Percentiles rank a stretch among this genome's conserved stretches.
Conservation (phyloP, 2,797 vertebrate genomes). For the Danio jaintianensis region DNA sequence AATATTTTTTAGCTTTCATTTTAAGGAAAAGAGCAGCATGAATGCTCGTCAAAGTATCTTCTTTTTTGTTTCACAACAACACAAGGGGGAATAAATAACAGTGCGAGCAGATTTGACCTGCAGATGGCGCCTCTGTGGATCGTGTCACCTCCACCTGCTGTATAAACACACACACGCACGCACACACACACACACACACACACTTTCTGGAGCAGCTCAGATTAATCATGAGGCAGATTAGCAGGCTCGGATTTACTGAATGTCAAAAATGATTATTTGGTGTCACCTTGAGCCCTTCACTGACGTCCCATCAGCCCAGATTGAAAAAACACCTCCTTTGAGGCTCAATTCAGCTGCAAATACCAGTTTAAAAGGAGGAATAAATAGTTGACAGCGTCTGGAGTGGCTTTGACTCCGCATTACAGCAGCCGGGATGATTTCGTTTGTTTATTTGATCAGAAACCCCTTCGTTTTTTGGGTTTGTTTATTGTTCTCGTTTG, state of each 20-base stretch:
- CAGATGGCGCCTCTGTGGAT: slow-evolving; percentile 34
- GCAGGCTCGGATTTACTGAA: slow-evolving; percentile 36
- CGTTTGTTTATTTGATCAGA: slow-evolving; percentile 5
- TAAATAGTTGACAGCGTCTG: not conserved
- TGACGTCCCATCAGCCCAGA: not conserved
- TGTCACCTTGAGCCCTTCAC: slow-evolving; percentile 15
- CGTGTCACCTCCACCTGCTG: not conserved
- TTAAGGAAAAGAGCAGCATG: not conserved
- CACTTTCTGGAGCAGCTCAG: not conserved
- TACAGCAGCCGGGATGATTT: not conserved
- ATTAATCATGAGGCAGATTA: slow-evolving; percentile 42
- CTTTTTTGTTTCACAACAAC: not conserved
- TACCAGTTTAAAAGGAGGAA: not conserved
- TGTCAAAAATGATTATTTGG: slow-evolving; percentile 41
- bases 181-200: not conserved
- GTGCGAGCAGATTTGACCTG: slow-evolving; percentile 6
- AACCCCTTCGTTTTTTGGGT: not conserved
- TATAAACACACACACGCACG: not conserved
- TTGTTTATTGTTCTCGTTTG: slow-evolving; percentile 33
- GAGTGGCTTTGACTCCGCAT: slow-evolving; percentile 57
- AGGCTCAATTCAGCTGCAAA: not conserved
- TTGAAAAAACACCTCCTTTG: not conserved
- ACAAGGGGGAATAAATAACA: not conserved
- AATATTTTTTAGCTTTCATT: too few species aligned
- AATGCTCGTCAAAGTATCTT: not conserved